phyloP scores from a whole-genome alignment of 2,797 vertebrate species.

The Nyctalus aviator region DNA sequence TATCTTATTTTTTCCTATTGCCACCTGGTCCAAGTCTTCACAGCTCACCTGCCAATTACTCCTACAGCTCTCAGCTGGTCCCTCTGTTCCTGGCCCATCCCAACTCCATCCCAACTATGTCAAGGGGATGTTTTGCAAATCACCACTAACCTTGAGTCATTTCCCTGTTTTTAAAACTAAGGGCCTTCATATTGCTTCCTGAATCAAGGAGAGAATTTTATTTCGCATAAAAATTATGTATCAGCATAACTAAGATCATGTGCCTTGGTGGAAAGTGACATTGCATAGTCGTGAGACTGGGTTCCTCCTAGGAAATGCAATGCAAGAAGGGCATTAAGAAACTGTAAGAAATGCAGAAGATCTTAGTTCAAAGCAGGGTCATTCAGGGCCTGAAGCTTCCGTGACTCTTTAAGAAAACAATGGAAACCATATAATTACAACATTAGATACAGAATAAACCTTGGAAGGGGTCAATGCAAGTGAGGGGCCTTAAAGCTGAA shows the following conservation, averaged over 20 bases:
- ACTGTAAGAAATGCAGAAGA: constrained; percentile 2
- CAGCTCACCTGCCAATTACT: not conserved
- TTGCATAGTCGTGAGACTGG: not conserved
- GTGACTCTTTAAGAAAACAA: not conserved
- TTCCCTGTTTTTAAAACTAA: constrained; percentile 35
- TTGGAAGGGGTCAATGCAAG: not conserved
- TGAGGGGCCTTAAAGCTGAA: not conserved
- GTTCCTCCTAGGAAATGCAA: not conserved
- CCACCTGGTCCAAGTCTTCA: not conserved
- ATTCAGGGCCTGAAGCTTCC: not conserved
- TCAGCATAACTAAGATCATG: not conserved
- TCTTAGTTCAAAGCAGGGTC: constrained; percentile 3
- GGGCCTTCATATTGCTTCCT: not conserved
- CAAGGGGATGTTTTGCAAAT: not conserved
- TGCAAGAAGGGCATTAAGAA: not conserved
- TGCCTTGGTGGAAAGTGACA: not conserved
- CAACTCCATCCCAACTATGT: not conserved
- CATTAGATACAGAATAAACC: not conserved
- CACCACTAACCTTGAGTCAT: not conserved
- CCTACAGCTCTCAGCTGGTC: not conserved
- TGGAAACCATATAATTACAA: not conserved
- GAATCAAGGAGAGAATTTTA: constrained; percentile 21
- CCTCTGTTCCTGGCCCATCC: not conserved
- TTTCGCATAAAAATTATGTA: constrained; percentile 51
- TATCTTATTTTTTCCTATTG: not conserved